Evolutionary conservation across 2,113 vertebrate species (phyloP), one percentile per base, ranked within the genome.

Genomic region (Tamias sibiricus): DNA sequence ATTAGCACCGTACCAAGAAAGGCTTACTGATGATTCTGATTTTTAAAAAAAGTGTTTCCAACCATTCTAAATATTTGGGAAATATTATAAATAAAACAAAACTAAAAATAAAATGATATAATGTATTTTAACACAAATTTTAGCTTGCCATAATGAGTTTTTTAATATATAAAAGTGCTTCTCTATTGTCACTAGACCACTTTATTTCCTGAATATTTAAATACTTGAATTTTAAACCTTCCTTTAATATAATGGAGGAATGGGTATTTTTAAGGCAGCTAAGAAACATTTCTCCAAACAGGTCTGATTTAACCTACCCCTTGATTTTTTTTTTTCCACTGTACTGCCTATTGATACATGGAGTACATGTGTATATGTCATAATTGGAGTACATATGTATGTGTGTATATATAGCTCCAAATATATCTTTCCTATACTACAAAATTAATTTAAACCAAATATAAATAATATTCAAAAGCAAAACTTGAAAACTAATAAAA

Each of bases 31-130:
- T 93, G 22, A 90, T 35, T 95, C 83, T 88, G 44, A 96, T n/a
- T n/a, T n/a, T n/a, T 26, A 59, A 57, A 87, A 71, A 87, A 87
- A 69, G 24, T 66, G 19, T 7, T 92, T 82, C 6, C 71, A 91
- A 86, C 42, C 59, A 14, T 17, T 52, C 49, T 52, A 52, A 52
- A 52, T 13, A 49, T 49, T 49, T 49, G 42, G 44, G n/a, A 85
- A 93, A 95, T 76, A 49, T 13, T 77, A 71, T 6, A 49, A 92
- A 94, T 82, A 69, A 93, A 95, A 17, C 28, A 72, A 77, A 84
- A 79, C 32, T 81, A 20, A 95, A 90, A 95, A 92, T 87, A 94
- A 87, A 94, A 94, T 83, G 68, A 40, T 4, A 71, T 68, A 62
- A 76, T 42, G 10, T 75, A 87, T 44, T 87, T 68, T 87, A 90